Evolutionary conservation across 2,888 invertebrate genomes (phyloP), one percentile per base, ranked within the genome.

Genomic region (Lymantria dispar): DNA sequence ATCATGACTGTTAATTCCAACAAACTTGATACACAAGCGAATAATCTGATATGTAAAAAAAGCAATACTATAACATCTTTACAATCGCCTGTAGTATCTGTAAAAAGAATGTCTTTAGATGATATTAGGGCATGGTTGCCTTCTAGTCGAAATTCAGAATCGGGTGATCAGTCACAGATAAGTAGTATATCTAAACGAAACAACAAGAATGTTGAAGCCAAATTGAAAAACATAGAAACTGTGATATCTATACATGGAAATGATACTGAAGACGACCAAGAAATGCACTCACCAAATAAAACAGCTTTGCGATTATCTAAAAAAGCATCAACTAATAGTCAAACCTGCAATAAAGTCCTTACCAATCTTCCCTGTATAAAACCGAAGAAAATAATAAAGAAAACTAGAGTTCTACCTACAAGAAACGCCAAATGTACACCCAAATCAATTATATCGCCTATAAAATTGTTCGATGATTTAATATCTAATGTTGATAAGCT

Each of bases 401-500:
- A 38, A 42, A 10, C 11, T 8, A 31, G 40, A 15, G 11, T 12
- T 7, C 40, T n/a, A 22, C 30, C 14, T 15, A 1, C 29, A 0
- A 46, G 40, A 43, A 31, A 11, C 10, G 39, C n/a, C 22, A 49
- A 49, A 53, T 41, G 36, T 36, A 46, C 29, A n/a, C 47, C 31
- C 5, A 63, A 51, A 52, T 75, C 80, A 3, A 40, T 64, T 1
- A 85, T 86, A 54, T 85, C 85, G 0, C 86, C 86, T 0, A 73
- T 85, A 43, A 76, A 70, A 55, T 45, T 75, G 3, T 73, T 72
- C 2, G 70, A 72, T 0, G 73, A 75, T 13, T 50, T 64, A 1
- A 54, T 51, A 44, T 48, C 55, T 0, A 57, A 60, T 2, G 50
- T 39, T 10, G 55, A 63, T 12, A 61, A 56, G 31, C 43, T 52